Evolutionary conservation across 1,140 invertebrate species (phyloP).

Genomic region (Bombyx mori): DNA sequence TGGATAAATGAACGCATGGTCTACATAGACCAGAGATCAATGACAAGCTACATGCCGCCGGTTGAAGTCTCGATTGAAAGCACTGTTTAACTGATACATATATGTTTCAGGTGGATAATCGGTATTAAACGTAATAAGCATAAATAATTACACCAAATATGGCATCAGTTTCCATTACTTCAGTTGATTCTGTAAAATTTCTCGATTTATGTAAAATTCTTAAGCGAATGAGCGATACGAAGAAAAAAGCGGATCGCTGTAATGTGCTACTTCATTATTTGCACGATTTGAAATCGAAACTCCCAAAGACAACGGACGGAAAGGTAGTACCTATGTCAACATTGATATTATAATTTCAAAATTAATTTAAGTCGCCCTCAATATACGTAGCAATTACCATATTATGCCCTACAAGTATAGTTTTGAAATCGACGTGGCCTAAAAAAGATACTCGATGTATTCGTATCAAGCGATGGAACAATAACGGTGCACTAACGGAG

Average conservation of each 20-base stretch:
- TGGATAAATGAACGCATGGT: too few relatives aligned
- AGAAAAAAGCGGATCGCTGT: constrained; percentile 38
- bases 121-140: background rate
- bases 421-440: too few relatives aligned
- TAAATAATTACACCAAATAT: background rate
- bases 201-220: constrained; percentile 46
- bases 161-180: constrained; percentile 10
- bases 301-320: constrained; percentile 5
- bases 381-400: background rate
- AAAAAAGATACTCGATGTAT: too few relatives aligned
- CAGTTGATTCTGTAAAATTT: constrained; percentile 44
- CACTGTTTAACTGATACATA: too few relatives aligned
- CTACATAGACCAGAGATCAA: too few relatives aligned
- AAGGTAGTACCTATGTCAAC: constrained; percentile 25
- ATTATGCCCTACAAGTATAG: too few relatives aligned
- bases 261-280: constrained; percentile 37
- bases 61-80: too few relatives aligned
- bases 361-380: background rate
- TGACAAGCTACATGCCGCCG: too few relatives aligned
- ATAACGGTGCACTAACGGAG: too few relatives aligned
- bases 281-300: constrained; percentile 31
- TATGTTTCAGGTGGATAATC: too few relatives aligned
- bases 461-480: too few relatives aligned
- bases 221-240: constrained; percentile 44
- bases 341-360: background rate